Percentiles rank a stretch among this genome's conserved stretches.
Evolutionary conservation across 2,888 invertebrate species (phyloP).

Genomic region (Lamellibrachia satsuma): DNA sequence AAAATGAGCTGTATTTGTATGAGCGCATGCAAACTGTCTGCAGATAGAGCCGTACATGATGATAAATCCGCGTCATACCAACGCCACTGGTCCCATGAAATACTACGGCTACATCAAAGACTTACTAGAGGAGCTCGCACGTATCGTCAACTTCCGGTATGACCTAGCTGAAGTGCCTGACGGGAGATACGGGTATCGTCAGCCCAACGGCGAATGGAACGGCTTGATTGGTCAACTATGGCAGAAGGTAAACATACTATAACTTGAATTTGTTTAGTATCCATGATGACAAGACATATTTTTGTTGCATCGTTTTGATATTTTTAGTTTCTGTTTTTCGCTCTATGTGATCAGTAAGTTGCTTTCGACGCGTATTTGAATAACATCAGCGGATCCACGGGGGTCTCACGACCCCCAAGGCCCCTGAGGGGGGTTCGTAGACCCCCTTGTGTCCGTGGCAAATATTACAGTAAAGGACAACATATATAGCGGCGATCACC

Average conservation of each 20-base stretch:
- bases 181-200: conserved; percentile 22
- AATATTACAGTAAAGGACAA: no score
- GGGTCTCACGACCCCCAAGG: no score
- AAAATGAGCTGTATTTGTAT: neutral
- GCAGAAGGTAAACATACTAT: neutral
- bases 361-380: no score
- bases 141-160: conserved; percentile 17
- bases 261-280: neutral
- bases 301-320: no score
- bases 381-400: no score
- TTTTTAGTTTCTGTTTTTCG: no score
- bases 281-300: neutral
- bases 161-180: conserved; percentile 19
- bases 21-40: neutral
- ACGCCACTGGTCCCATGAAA: neutral
- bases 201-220: conserved; percentile 24
- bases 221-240: conserved; percentile 24
- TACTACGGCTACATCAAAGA: conserved; percentile 25
- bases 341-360: no score
- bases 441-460: no score
- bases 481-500: no score
- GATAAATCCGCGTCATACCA: neutral
- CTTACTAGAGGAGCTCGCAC: conserved; percentile 20
- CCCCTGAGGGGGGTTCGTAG: no score
- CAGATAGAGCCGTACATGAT: neutral